These are phyloP conservation scores for Drosophila virilis DNA, from an alignment of 1,140 invertebrate genomes.

Conservation along the genomic window DNA sequence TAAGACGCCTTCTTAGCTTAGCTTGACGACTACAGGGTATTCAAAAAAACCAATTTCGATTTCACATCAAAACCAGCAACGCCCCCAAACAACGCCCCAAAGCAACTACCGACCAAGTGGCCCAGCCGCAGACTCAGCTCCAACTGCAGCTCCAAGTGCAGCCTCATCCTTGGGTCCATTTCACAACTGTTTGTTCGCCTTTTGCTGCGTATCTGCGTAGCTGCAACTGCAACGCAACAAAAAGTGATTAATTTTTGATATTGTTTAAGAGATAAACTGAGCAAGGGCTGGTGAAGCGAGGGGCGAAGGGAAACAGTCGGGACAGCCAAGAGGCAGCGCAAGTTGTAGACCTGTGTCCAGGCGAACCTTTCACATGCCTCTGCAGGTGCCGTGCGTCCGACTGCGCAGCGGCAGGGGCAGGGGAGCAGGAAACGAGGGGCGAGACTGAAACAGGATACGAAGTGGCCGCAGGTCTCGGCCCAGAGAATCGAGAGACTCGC, in stretches of 20 bases:
- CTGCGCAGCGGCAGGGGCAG: slow-evolving; percentile 20
- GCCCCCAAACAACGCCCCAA: slow-evolving; percentile 76
- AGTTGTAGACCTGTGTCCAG: background rate
- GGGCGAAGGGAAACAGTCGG: background rate
- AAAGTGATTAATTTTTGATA: slow-evolving; percentile 83
- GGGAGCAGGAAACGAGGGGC: slow-evolving; percentile 3
- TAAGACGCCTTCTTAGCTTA: background rate
- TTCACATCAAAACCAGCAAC: slow-evolving; percentile 76
- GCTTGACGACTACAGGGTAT: slow-evolving; percentile 4
- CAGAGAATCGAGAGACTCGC: slow-evolving; percentile 3
- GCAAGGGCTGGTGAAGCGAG: background rate
- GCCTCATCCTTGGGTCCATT: slow-evolving; percentile 21
- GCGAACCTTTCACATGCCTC: slow-evolving; percentile 16
- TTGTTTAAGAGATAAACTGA: slow-evolving; percentile 63
- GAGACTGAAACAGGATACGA: slow-evolving; percentile 72
- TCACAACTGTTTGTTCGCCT: slow-evolving; percentile 20
- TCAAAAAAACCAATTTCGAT: slow-evolving; percentile 77
- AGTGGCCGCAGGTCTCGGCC: slow-evolving; percentile 42
- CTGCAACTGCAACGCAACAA: slow-evolving; percentile 62
- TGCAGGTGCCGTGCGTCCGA: slow-evolving; percentile 55
- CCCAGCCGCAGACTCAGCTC: slow-evolving; percentile 2
- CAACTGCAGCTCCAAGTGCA: slow-evolving; percentile 20
- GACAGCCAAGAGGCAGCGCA: slow-evolving; percentile 1
- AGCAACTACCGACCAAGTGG: slow-evolving; percentile 65
- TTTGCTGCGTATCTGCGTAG: slow-evolving; percentile 60